Conservation (phyloP, 1,140 invertebrate species). For the Drosophila grimshawi region DNA sequence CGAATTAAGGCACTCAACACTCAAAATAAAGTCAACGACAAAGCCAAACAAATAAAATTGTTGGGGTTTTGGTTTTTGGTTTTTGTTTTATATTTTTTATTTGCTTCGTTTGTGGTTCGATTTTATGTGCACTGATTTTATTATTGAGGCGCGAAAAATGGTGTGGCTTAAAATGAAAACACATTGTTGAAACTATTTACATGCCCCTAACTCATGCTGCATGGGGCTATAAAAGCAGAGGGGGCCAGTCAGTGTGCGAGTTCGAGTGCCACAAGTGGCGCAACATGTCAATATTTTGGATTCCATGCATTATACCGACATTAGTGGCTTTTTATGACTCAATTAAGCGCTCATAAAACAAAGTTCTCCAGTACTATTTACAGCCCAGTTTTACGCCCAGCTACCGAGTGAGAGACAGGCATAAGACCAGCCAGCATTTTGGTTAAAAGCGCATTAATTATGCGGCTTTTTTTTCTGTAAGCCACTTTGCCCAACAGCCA, state of each 20-base stretch:
- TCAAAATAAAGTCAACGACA: constrained; percentile 7
- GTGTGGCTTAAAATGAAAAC: not conserved
- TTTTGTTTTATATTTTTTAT: constrained; percentile 25
- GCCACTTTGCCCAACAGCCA: constrained; percentile 23
- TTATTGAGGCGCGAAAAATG: constrained; percentile 23
- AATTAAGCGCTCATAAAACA: constrained; percentile 76
- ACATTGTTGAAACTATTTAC: constrained; percentile 10
- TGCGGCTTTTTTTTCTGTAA: constrained; percentile 47
- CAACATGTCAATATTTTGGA: constrained; percentile 48
- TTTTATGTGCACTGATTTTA: constrained; percentile 28
- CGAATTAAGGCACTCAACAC: constrained; percentile 15
- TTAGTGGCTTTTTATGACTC: constrained; percentile 69
- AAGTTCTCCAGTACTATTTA: constrained; percentile 30
- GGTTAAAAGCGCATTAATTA: constrained; percentile 72
- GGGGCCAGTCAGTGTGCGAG: not conserved
- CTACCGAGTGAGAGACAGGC: constrained; percentile 8
- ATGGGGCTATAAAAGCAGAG: constrained; percentile 15
- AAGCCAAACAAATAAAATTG: constrained; percentile 23
- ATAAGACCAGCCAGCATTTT: constrained; percentile 26
- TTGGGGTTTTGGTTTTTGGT: not conserved
- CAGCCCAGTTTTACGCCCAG: constrained; percentile 33
- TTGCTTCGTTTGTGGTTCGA: constrained; percentile 2
- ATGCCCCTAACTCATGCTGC: constrained; percentile 13
- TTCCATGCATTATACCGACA: constrained; percentile 48
- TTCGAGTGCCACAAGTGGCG: constrained; percentile 18